These are phyloP conservation scores for Willowsia nigromaculata DNA, from an alignment of 2,888 invertebrate species.

Conservation along the genomic window DNA sequence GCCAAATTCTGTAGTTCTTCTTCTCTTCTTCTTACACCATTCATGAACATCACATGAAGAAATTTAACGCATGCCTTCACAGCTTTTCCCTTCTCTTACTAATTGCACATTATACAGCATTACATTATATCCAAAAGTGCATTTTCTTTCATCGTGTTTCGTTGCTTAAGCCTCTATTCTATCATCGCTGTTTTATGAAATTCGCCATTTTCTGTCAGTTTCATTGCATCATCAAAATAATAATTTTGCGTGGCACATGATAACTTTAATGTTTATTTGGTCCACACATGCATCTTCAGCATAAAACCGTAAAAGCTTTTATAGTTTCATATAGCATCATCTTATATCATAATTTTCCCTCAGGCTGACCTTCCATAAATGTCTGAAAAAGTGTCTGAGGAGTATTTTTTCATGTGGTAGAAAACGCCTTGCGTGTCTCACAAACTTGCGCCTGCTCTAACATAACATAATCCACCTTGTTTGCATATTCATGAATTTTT, in stretches of 20 bases:
- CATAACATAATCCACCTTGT: slow-evolving; percentile 44
- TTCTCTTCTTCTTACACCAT: background rate
- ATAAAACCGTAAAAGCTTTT: background rate
- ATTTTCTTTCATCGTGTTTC: background rate
- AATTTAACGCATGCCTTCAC: background rate
- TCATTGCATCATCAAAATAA: slow-evolving; percentile 2
- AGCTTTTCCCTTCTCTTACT: background rate
- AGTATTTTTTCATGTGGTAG: slow-evolving; percentile 27
- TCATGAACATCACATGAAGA: background rate
- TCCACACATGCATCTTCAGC: background rate
- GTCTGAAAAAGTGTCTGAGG: slow-evolving; percentile 54
- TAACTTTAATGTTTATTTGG: background rate
- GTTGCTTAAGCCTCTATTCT: background rate
- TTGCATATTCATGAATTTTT: slow-evolving; percentile 65
- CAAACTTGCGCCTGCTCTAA: slow-evolving; percentile 26
- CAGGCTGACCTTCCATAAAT: slow-evolving; percentile 59
- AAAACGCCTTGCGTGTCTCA: slow-evolving; percentile 32
- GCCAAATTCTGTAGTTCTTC: background rate
- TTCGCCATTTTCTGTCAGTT: slow-evolving; percentile 12
- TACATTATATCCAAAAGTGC: background rate
- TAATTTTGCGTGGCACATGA: slow-evolving; percentile 37
- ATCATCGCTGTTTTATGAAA: background rate
- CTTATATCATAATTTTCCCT: slow-evolving; percentile 49
- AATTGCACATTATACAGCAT: background rate
- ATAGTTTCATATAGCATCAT: background rate